Evolutionary conservation across 1,140 invertebrate species (phyloP).

Genomic region (Drosophila gunungcola): DNA sequence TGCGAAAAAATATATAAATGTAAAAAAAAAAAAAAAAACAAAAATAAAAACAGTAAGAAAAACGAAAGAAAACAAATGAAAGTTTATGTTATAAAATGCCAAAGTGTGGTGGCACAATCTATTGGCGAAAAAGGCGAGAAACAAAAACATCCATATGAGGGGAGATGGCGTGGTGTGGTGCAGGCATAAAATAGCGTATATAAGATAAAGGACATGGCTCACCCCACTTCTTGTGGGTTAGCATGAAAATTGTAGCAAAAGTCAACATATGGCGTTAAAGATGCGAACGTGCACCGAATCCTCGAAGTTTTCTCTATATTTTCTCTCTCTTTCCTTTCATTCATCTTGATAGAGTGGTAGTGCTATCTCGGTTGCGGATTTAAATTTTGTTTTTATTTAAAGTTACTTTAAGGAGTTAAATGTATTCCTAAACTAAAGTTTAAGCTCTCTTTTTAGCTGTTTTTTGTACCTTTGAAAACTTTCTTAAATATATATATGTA

Average conservation of each 20-base stretch:
- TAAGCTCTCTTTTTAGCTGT: too few relatives aligned
- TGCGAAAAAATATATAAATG: not conserved
- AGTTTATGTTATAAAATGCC: conserved; percentile 83
- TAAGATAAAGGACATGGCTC: conserved; percentile 76
- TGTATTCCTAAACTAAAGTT: too few relatives aligned
- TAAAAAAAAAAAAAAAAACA: conserved; percentile 9
- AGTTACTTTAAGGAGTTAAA: too few relatives aligned
- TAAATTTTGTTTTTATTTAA: not conserved
- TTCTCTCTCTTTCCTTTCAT: not conserved
- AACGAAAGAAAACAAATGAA: conserved; percentile 78
- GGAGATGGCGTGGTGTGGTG: conserved; percentile 38
- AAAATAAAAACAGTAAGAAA: conserved; percentile 32
- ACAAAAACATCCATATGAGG: conserved; percentile 32
- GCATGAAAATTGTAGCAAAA: conserved; percentile 62
- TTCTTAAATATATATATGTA: too few relatives aligned
- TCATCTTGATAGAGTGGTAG: not conserved
- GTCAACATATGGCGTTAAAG: conserved; percentile 84
- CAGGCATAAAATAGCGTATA: conserved; percentile 79
- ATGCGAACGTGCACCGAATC: conserved; percentile 81
- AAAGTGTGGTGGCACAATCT: conserved; percentile 79
- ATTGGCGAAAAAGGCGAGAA: conserved; percentile 57
- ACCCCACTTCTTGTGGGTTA: conserved; percentile 18
- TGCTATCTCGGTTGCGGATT: not conserved
- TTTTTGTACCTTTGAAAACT: too few relatives aligned
- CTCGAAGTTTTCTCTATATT: conserved; percentile 49